A percentile compares a stretch with the other conserved stretches of the same genome.
These are phyloP conservation scores for Gavialis gangeticus DNA, from an alignment of 2,113 vertebrate species.

Conservation along the genomic window DNA sequence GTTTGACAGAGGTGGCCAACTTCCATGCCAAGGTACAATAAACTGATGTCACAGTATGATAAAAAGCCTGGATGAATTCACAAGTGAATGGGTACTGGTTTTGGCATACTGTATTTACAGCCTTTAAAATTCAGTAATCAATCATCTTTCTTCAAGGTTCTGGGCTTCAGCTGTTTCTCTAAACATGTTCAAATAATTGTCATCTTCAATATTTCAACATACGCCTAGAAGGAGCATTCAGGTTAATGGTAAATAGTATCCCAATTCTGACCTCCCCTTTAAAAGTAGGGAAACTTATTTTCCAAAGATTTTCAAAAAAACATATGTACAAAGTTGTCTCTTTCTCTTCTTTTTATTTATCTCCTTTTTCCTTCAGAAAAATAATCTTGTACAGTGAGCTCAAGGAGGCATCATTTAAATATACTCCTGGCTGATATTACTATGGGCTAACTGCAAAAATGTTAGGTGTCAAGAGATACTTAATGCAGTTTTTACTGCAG, in stretches of 20 bases:
- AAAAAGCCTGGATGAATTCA: constrained; percentile 7
- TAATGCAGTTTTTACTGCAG: background rate
- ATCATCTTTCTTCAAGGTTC: background rate
- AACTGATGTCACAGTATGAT: background rate
- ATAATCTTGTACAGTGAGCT: background rate
- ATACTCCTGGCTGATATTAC: background rate
- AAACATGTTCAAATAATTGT: constrained; percentile 27
- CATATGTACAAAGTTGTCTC: background rate
- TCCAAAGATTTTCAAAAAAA: background rate
- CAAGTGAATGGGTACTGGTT: background rate
- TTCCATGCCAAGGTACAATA: background rate
- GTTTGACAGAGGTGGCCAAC: background rate
- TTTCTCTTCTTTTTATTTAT: background rate
- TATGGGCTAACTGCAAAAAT: background rate
- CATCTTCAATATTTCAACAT: background rate
- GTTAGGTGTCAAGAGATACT: background rate
- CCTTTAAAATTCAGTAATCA: constrained; percentile 10
- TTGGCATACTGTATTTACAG: background rate
- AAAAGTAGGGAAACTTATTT: background rate
- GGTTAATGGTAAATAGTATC: background rate
- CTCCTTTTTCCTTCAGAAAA: too few relatives aligned
- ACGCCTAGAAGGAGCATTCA: background rate
- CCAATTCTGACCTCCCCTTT: background rate
- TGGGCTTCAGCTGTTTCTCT: background rate
- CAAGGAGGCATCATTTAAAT: background rate